Base-by-base conservation (phyloP, 2,113 vertebrate species). In the Xyliphius kryptos region DNA sequence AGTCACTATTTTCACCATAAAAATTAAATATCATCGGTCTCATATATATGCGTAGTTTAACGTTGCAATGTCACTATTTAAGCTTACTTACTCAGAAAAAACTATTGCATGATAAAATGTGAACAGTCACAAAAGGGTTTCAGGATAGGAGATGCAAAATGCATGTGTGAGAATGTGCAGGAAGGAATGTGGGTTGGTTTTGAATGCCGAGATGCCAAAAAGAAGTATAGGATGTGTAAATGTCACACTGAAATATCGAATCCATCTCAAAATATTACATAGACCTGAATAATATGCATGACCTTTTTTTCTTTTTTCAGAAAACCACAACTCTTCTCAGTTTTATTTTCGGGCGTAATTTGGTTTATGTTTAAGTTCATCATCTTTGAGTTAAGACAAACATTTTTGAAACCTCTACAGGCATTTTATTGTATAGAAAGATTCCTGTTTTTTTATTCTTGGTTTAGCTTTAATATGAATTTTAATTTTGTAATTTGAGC, bases 261-360 rank as follows among this genome's bases (percentile, higher is more conserved):
- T 68, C 71, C 72, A 72, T 63, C 69, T 41, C 54, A 74, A 68
- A 72, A 72, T 66, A 63, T 70, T 63, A 66, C 70, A 64, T 16
- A 51, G 56, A 66, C 71, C 68, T 77, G 67, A 80, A 81, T 77
- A 80, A 86, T 89, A 86, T 88, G 87, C 83, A 67, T 67, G 61
- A 68, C 66, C 83, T 80, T 78, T 69, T 76, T 77, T 72, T 79
- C 74, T 71, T 78, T 85, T 86, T 79, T 68, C n/a, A 75, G 74
- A 84, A 83, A 92, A 84, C 92, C 92, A 91, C 90, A 93, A 80
- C 82, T 70, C 88, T 88, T 89, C 84, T 93, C 89, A 82, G 89
- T 97, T 93, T 91, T 92, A 89, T 88, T 93, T 91, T 91, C 83
- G 82, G 77, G 73, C 74, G 79, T 75, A 71, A 71, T 63, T 70